phyloP scores from a whole-genome alignment of 2,888 invertebrate species.

The Euclidia mi region DNA sequence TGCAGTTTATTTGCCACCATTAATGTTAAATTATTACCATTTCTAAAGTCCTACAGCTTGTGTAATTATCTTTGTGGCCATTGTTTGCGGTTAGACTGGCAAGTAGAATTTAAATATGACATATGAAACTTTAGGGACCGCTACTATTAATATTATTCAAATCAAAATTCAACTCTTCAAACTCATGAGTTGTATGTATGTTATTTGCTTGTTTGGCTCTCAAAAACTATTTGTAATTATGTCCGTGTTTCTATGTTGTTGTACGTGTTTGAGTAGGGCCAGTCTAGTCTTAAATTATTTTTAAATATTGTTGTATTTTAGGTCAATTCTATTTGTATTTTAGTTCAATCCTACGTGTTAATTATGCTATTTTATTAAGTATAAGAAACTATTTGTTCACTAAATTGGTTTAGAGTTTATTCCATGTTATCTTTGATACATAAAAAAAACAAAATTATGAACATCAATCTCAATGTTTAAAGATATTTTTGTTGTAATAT shows the following conservation, averaged over 20 bases:
- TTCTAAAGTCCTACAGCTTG: no score
- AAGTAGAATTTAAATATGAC: not conserved
- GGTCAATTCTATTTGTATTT: no score
- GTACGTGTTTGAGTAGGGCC: not conserved
- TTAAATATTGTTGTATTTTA: no score
- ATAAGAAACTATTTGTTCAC: no score
- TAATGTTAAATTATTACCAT: not conserved
- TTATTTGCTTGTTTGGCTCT: not conserved
- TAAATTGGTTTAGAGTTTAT: no score
- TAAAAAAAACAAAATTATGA: no score
- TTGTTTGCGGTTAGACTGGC: not conserved
- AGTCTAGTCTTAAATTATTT: no score
- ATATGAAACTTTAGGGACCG: not conserved
- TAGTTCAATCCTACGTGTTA: no score
- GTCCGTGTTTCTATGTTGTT: not conserved
- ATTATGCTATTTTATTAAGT: no score
- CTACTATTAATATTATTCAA: not conserved
- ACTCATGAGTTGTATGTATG: not conserved
- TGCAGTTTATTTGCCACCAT: not conserved
- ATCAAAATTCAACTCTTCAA: not conserved
- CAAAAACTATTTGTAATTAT: slow-evolving; percentile 3
- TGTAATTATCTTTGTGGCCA: not conserved
- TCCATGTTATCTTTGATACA: no score
- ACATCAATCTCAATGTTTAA: no score
- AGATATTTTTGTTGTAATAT: not conserved